Evolutionary conservation across 1,140 invertebrate species (phyloP), one percentile per base, ranked within the genome.

Genomic region (Phortica variegata): DNA sequence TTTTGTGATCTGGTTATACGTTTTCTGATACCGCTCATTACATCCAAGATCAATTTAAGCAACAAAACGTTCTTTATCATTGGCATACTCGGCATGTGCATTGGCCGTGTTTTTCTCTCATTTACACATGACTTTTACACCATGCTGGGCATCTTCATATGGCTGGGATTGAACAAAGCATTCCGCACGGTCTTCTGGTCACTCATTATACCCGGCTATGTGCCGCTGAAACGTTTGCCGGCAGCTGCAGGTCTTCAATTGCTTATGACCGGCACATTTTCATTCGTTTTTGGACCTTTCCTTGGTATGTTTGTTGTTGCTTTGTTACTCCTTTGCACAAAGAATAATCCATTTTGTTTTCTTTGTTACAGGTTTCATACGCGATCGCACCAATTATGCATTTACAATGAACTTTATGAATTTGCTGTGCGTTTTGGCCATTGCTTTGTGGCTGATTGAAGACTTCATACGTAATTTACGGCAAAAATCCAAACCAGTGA

Each of bases 61-160:
- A 82, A 87, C 37, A 83, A 82, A 53, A 79, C 81, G 0, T 85
- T 88, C 71, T 88, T 86, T 54, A 74, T 87, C 12, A 68, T 83
- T 81, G 86, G 72, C 56, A 80, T 89, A 0, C 49, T 82, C 20
- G 77, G 82, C 20, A 83, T 88, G 73, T 82, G 86, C 3, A 61
- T 82, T 29, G 82, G 83, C 21, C 80, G 86, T 79, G 76, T 81
- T 17, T 77, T 81, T 17, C 56, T 83, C 26, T 78, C 81, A 13
- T 77, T 80, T 58, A 76, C 77, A 20, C 62, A 72, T 38, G 62
- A 72, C n/a, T 81, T 78, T 41, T 65, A 57, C 12, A 57, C 75
- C 9, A 63, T 79, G 12, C 48, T 82, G 1, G 43, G 68, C 7
- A 77, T 85, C 12, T 80, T 81, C 4, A 65, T 82, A 0, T 80